phyloP scores from a whole-genome alignment of 2,113 vertebrate genomes.

The Pan troglodytes region NHGRI_mPanTro3-v2.1_pri NC_072421.2:30100501-30101000 shows the following conservation, averaged over 20 bases:
- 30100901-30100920: neutral
- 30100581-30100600: neutral
- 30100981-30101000: neutral
- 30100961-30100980: neutral
- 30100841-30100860: neutral
- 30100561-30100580: neutral
- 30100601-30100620: neutral
- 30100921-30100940: neutral
- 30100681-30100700: neutral
- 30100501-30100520: neutral
- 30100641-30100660: neutral
- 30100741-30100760: neutral
- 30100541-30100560: neutral
- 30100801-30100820: neutral
- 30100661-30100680: neutral
- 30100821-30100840: neutral
- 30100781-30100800: neutral
- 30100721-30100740: neutral
- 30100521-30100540: neutral
- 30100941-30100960: neutral
- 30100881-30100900: neutral
- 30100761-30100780: neutral
- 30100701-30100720: neutral
- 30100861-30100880: neutral
- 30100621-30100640: neutral